Base-by-base conservation (phyloP, 2,888 invertebrate species). In the Latrodectus elegans region DNA sequence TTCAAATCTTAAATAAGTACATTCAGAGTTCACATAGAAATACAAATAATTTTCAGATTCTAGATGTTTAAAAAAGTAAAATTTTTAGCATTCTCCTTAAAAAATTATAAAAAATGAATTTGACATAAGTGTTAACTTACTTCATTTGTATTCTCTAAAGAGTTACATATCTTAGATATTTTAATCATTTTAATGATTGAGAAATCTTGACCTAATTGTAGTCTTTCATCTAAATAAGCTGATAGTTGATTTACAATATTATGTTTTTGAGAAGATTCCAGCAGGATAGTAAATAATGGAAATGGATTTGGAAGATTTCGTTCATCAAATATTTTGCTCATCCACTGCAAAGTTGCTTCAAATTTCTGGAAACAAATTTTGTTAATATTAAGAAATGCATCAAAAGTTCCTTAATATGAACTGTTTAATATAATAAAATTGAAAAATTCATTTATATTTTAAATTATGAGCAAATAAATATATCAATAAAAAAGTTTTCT, bases 331-430 rank as follows among this genome's bases (percentile, higher is more conserved):
- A 85, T 26, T 10, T 8, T 8, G 17, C 55, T 22, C 22, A 75
- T 71, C 22, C 60, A 26, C 4, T 75, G 38, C 53, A 64, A 17
- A 22, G 60, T 22, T 70, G 38, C 8, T 8, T 60, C 55, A 52
- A 74, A 75, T 75, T n/a, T 9, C 85, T 85, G 64, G 52, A 85
- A 84, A 12, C 51, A n/a, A 65, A 53, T 14, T 49, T 51, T 51
- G 67, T 51, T 38, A 38, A 38, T 38, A 38, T 38, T 38, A 38
- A 38, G 6, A 38, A 38, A 38, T 6, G 6, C 38, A 38, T 38
- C 38, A 38, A 38, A 38, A 38, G 6, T 6, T 38, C 22, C 22
- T 22, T 22, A 22, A 22, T 22, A 22, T 22, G 22, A 22, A 22
- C 6, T 38, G 4, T 6, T 38, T 38, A 38, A 38, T 38, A 38